A percentile compares a stretch with the other conserved stretches of the same genome.
phyloP scores from a whole-genome alignment of 2,113 vertebrate species.

The Serranochromis macrocephalus region DNA sequence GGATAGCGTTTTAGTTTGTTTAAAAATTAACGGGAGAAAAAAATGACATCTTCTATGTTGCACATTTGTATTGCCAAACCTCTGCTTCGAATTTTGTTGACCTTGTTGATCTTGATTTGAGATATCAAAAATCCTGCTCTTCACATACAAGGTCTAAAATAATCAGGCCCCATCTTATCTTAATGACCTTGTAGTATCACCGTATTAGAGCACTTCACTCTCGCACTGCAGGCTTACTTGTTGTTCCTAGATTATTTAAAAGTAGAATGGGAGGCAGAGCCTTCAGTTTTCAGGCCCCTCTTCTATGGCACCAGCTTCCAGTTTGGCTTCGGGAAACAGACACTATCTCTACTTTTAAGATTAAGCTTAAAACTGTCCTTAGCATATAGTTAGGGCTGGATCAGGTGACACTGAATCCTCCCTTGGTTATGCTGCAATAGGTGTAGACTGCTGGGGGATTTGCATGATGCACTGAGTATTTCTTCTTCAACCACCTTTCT shows the following conservation, averaged over 20 bases:
- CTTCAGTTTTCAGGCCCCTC: not conserved
- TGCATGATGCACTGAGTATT: not conserved
- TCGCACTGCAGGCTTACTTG: accelerated
- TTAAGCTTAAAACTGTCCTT: not conserved
- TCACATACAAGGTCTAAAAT: not conserved
- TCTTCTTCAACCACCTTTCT: not conserved
- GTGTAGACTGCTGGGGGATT: not conserved
- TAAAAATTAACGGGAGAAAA: not conserved
- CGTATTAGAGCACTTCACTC: accelerated
- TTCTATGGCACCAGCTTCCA: not conserved
- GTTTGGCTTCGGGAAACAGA: accelerated
- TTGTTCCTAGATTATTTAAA: not conserved
- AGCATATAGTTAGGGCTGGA: not conserved
- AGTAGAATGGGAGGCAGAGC: not conserved
- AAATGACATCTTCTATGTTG: not conserved
- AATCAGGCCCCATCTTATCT: not conserved
- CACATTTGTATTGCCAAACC: not conserved
- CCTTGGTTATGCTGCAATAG: not conserved
- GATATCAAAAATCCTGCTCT: not conserved
- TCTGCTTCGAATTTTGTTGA: not conserved
- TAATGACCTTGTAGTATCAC: not conserved
- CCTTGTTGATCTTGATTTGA: not conserved
- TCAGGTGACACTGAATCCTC: not conserved
- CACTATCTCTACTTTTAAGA: not conserved
- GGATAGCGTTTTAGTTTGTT: not conserved